Evolutionary conservation across 2,797 vertebrate species (phyloP).

Genomic region (Pseudochirops cupreus): DNA sequence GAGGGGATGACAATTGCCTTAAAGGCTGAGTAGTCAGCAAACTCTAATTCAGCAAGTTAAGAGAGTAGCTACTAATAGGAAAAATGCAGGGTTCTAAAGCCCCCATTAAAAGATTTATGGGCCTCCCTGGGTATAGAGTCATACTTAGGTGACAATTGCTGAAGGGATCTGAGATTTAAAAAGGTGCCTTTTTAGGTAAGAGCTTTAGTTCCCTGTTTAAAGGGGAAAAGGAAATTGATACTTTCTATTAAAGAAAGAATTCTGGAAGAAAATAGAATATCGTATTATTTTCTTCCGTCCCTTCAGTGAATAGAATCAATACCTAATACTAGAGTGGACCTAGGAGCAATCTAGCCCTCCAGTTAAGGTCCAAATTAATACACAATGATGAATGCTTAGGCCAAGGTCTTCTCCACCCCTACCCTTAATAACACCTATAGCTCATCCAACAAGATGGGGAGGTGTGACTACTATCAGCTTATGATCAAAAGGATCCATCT

Average conservation of each 20-base stretch:
- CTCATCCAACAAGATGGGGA: neutral
- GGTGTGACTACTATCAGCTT: neutral
- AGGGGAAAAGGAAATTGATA: neutral
- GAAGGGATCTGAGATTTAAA: conserved; percentile 24
- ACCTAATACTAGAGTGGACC: neutral
- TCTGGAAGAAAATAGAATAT: neutral
- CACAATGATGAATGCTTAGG: neutral
- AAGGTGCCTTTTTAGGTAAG: neutral
- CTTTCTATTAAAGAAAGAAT: neutral
- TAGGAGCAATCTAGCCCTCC: neutral
- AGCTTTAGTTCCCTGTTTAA: neutral
- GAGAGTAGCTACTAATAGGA: conserved; percentile 53
- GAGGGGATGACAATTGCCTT: conserved; percentile 71
- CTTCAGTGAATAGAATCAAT: neutral
- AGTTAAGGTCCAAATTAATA: neutral
- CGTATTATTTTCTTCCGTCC: neutral
- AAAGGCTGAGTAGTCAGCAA: conserved; percentile 56
- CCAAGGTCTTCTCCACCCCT: neutral
- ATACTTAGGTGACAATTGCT: conserved; percentile 30
- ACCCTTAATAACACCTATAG: neutral
- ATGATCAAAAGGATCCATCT: neutral
- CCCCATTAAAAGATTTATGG: conserved; percentile 48
- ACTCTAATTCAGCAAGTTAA: conserved; percentile 60
- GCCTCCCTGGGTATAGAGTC: conserved; percentile 22
- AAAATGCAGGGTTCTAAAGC: conserved; percentile 65